Conservation (phyloP, 1,140 invertebrate genomes). For the Harpegnathos saltator region DNA sequence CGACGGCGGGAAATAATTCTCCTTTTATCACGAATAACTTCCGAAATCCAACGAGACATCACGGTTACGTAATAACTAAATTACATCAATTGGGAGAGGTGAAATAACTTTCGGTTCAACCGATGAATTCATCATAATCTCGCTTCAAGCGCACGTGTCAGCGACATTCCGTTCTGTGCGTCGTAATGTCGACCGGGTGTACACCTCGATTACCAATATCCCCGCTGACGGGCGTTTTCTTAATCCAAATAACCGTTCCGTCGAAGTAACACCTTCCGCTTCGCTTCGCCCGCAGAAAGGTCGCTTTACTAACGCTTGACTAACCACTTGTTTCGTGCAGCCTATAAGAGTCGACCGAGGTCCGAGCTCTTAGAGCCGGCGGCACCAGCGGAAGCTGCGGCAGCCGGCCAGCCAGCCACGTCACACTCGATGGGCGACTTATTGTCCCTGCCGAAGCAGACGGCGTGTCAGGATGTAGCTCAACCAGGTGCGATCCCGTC, state of each 20-base stretch:
- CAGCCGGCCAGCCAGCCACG: conserved; percentile 76
- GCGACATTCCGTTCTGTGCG: not conserved
- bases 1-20: not conserved
- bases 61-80: not conserved
- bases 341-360: conserved; percentile 83
- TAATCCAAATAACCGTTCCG: conserved; percentile 12
- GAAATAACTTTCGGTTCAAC: not conserved
- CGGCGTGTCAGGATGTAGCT: conserved; percentile 52
- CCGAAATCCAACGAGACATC: not conserved
- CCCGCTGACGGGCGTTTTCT: conserved; percentile 4
- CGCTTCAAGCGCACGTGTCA: conserved; percentile 24
- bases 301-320: conserved; percentile 82
- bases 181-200: conserved; percentile 1
- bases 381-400: conserved; percentile 59
- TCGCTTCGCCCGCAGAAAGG: conserved; percentile 33
- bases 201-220: not conserved
- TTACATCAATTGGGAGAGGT: conserved; percentile 5
- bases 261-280: conserved; percentile 46
- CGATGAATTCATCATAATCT: not conserved
- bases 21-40: not conserved
- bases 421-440: conserved; percentile 85
- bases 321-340: conserved; percentile 85
- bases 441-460: conserved; percentile 80
- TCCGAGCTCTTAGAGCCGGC: conserved; percentile 83
- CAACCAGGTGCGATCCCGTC: conserved; percentile 81